These are phyloP conservation scores for Chanos chanos DNA, from an alignment of 2,797 vertebrate genomes.

Conservation along the genomic window DNA sequence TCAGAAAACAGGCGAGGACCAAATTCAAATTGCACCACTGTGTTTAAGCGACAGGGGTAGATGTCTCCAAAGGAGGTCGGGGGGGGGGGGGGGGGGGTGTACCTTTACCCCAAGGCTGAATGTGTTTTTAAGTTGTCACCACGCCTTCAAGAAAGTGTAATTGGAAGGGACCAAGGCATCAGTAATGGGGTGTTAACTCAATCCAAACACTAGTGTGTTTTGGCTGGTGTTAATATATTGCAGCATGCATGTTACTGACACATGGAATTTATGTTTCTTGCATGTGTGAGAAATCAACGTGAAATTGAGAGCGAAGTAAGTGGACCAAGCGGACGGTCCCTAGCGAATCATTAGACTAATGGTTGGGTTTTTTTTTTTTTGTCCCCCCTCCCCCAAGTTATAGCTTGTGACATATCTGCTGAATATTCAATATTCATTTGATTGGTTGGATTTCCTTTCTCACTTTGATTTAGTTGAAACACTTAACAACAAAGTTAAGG, in stretches of 20 bases:
- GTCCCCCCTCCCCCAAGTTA: constrained; percentile 52
- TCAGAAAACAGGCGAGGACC: constrained; percentile 32
- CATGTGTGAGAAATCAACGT: constrained; percentile 64
- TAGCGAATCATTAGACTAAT: constrained; percentile 58
- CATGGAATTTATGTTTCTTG: constrained; percentile 52
- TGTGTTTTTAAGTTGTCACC: constrained; percentile 57
- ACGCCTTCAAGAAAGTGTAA: constrained; percentile 48
- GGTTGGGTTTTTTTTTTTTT: too few relatives aligned
- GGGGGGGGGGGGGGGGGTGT: constrained; percentile 46
- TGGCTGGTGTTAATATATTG: constrained; percentile 50
- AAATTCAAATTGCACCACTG: constrained; percentile 46
- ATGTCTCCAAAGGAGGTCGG: not conserved
- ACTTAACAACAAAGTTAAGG: too few relatives aligned
- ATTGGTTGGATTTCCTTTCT: constrained; percentile 47
- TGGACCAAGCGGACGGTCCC: constrained; percentile 54
- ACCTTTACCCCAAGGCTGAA: constrained; percentile 32
- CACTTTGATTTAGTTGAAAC: too few relatives aligned
- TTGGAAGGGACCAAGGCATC: constrained; percentile 43
- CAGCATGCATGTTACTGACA: constrained; percentile 2
- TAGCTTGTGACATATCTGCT: constrained; percentile 53
- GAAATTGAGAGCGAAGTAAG: constrained; percentile 53
- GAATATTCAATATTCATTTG: constrained; percentile 61
- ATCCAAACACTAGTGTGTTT: constrained; percentile 60
- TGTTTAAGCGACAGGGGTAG: not conserved
- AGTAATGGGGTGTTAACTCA: constrained; percentile 49